Evolutionary conservation across 2,113 vertebrate species (phyloP).

Genomic region (Dolichallabes microphthalmus): DNA sequence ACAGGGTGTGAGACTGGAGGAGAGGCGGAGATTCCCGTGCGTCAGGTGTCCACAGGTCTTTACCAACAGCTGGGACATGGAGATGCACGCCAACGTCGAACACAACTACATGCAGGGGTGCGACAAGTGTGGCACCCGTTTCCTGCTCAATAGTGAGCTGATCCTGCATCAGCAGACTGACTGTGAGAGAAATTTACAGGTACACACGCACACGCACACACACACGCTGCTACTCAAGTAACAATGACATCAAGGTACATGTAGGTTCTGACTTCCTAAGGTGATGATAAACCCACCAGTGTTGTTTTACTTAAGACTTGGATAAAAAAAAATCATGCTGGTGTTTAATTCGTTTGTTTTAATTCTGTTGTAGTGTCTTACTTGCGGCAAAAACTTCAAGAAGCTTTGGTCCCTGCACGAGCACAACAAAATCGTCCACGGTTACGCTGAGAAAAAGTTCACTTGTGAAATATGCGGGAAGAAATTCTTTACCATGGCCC

Average conservation of each 20-base stretch:
- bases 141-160: constrained; percentile 82
- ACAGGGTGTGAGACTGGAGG: constrained; percentile 79
- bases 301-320: neutral
- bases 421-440: constrained; percentile 83
- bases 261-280: neutral
- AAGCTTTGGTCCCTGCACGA: constrained; percentile 86
- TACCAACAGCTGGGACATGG: constrained; percentile 87
- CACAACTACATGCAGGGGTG: constrained; percentile 87
- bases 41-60: constrained; percentile 82
- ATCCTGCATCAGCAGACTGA: constrained; percentile 84
- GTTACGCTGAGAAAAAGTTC: constrained; percentile 82
- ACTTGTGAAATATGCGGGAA: constrained; percentile 85
- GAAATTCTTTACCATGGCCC: constrained; percentile 88
- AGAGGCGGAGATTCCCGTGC: constrained; percentile 80
- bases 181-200: constrained; percentile 87
- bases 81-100: constrained; percentile 84
- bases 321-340: neutral
- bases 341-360: too few species aligned
- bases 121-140: constrained; percentile 82
- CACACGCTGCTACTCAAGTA: neutral
- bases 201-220: constrained; percentile 39
- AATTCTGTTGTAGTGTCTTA: constrained; percentile 72
- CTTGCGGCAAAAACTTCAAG: constrained; percentile 83
- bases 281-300: neutral
- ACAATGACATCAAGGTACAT: neutral